These are phyloP conservation scores for Heliornis fulica DNA, from an alignment of 2,113 vertebrate genomes.

Conservation along the genomic window DNA sequence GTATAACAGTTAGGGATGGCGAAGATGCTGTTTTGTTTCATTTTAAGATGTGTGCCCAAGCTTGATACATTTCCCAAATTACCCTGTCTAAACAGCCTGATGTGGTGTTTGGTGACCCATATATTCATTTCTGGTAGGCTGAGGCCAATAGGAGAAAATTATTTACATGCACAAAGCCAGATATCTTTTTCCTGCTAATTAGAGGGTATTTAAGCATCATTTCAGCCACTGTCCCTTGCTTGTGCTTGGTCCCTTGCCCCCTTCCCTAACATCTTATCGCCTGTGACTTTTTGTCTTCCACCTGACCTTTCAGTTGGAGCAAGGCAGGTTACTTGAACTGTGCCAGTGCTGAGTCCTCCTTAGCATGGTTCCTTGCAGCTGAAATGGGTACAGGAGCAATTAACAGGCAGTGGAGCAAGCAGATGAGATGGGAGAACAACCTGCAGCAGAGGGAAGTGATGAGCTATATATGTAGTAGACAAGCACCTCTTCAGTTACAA, in stretches of 20 bases:
- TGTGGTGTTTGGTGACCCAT: not conserved
- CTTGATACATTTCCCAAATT: not conserved
- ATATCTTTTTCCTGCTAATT: not conserved
- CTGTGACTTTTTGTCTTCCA: not conserved
- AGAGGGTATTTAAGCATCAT: not conserved
- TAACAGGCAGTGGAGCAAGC: not conserved
- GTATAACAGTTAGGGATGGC: not conserved
- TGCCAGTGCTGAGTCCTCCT: not conserved
- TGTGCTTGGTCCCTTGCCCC: not conserved
- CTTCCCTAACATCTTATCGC: not conserved
- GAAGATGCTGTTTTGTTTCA: not conserved
- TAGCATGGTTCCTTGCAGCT: not conserved
- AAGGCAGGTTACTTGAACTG: not conserved
- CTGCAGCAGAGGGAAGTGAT: not conserved
- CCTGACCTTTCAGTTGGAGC: not conserved
- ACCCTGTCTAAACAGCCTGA: not conserved
- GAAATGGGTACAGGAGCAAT: not conserved
- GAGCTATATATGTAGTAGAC: not conserved
- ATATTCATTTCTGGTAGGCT: not conserved
- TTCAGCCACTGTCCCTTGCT: not conserved
- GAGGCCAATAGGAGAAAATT: not conserved
- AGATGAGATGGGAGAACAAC: not conserved
- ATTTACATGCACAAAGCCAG: not conserved
- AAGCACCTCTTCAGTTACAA: not conserved
- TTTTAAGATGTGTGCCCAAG: not conserved